Conservation (phyloP, 2,113 vertebrate genomes). For the Forbesichthys papilliferus region DNA sequence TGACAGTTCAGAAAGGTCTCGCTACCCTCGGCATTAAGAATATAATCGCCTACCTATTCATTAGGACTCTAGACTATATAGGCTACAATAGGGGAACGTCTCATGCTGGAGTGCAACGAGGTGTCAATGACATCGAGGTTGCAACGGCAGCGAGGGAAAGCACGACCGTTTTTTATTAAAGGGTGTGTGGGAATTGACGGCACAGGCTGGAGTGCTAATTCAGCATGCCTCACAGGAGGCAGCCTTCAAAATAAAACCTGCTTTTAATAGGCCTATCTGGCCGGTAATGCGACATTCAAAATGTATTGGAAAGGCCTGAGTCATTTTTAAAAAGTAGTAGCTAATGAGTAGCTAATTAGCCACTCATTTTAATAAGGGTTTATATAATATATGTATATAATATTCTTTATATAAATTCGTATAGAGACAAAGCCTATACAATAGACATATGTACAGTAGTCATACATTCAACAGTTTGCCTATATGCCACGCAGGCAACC, state of each 20-base stretch:
- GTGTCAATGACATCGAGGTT: constrained; percentile 34
- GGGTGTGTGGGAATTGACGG: constrained; percentile 52
- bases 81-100: constrained; percentile 1
- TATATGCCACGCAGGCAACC: constrained; percentile 2
- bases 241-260: background rate
- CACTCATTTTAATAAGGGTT: background rate
- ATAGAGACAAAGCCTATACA: background rate
- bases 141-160: constrained; percentile 24
- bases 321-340: no score
- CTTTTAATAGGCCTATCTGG: no score
- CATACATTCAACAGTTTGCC: background rate
- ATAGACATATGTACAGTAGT: background rate
- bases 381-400: no score
- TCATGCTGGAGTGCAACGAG: constrained; percentile 33
- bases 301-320: background rate
- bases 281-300: background rate
- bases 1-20: constrained; percentile 44
- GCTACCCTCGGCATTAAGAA: constrained; percentile 63
- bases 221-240: background rate
- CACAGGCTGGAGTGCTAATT: constrained; percentile 19
- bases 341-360: no score
- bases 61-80: constrained; percentile 7
- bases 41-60: constrained; percentile 41
- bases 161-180: constrained; percentile 33
- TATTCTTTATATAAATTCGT: background rate